A percentile compares a stretch with the other conserved stretches of the same genome.
Conservation (phyloP, 2,113 vertebrate species). For the Anser brachyrhynchus region DNA sequence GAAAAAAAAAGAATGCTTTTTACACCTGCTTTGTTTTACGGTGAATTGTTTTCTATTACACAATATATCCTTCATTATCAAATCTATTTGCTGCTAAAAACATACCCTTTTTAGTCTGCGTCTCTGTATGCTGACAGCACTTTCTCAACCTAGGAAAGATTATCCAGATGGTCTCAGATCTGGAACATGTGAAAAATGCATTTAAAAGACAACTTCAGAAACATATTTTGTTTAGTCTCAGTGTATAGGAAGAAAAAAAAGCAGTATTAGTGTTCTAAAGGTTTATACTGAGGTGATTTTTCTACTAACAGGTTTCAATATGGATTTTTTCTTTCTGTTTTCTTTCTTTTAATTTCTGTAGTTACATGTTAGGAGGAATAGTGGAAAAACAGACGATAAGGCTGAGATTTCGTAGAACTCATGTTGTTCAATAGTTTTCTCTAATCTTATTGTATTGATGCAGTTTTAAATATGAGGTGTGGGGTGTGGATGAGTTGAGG, state of each 20-base stretch:
- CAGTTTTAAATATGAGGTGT: not conserved
- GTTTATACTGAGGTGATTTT: not conserved
- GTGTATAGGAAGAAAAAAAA: not conserved
- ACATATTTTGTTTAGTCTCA: not conserved
- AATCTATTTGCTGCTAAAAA: not conserved
- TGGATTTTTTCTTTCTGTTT: too few species aligned
- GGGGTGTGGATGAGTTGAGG: not conserved
- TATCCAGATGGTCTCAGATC: not conserved
- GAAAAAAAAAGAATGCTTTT: not conserved
- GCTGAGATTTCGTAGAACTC: not conserved
- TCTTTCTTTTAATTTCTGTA: too few species aligned
- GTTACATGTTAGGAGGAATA: not conserved
- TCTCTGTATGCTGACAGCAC: not conserved
- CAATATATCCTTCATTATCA: not conserved
- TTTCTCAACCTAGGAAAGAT: not conserved
- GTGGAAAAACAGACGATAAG: not conserved
- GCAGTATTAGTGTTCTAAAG: not conserved
- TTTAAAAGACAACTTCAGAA: not conserved
- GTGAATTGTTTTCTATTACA: not conserved
- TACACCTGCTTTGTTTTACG: not conserved
- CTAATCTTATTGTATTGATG: not conserved
- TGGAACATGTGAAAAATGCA: not conserved
- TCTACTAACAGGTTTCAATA: not conserved
- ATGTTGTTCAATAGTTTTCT: not conserved
- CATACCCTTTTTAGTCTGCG: not conserved